Base-by-base conservation (phyloP, 2,797 vertebrate genomes). In the Alauda arvensis region DNA sequence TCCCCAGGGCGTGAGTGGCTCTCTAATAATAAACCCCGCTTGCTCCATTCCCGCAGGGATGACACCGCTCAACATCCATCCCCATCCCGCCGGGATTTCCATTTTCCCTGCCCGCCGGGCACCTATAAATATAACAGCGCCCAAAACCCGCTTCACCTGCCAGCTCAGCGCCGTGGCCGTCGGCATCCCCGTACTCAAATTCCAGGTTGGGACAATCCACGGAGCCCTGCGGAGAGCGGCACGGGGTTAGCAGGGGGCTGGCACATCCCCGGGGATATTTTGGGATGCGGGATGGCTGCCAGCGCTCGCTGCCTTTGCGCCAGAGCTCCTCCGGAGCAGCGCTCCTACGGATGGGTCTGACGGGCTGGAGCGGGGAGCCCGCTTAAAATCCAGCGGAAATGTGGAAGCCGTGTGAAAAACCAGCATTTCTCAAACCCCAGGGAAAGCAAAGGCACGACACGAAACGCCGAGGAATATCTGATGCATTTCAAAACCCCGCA, bases 191-290 rank as follows among this genome's bases (percentile, higher is more conserved):
- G 13, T 99, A 99, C 46, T 98, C 98, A 51, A 99, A 99, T 95
- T 99, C 99, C 97, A 99, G 96, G 95, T 97, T 98, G 55, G 98
- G 98, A 75, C 98, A 99, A 95, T 99, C 99, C 98, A 99, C 97
- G 16, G 98, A 99, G 93, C 98, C 98, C 99, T 99, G 96, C 1
- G 81, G 71, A 90, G 83, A 87, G 77, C 12, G 7, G 21, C 21
- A 4, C 20, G 56, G 29, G 28, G 56, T 81, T 26, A 83, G 42
- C 28, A 57, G 31, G 56, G 75, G 51, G 31, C 48, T n/a, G 82
- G 48, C 18, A 3, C 72, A 12, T 19, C 80, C 80, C 66, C 0
- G 12, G 2, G 45, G 88, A 15, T 66, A 46, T 82, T 77, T 57
- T 0, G 40, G 88, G 62, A 39, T 19, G 81, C 12, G 14, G 81